phyloP scores from a whole-genome alignment of 2,113 vertebrate species.

The Tyto alba region DNA sequence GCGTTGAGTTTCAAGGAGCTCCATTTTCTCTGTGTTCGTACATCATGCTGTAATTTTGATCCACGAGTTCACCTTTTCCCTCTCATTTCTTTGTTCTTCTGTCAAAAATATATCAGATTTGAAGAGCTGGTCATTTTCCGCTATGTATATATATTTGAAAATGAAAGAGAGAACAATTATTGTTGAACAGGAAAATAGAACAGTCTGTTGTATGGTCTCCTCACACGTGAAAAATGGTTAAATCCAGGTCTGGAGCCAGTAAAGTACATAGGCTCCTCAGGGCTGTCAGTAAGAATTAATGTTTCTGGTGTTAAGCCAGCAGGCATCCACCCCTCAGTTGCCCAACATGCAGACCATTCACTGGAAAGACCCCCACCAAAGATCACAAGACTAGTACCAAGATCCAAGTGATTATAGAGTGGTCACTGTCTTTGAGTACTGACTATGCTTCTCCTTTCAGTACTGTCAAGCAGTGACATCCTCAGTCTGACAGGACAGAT shows the following conservation, averaged over 20 bases:
- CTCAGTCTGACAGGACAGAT: background rate
- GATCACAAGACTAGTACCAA: background rate
- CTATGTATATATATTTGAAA: background rate
- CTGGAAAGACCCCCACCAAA: background rate
- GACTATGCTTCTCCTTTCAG: fast-evolving
- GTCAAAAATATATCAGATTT: background rate
- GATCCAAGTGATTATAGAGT: fast-evolving
- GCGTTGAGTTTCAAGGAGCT: background rate
- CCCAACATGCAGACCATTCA: background rate
- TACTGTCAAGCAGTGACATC: background rate
- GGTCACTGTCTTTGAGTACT: background rate
- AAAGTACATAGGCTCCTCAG: background rate
- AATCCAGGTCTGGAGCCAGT: background rate
- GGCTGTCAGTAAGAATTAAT: background rate
- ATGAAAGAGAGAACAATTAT: background rate
- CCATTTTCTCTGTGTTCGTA: background rate
- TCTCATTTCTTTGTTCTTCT: background rate
- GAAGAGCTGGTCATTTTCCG: background rate
- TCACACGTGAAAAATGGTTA: fast-evolving
- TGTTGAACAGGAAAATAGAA: background rate
- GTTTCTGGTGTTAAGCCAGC: background rate
- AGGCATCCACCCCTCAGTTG: fast-evolving
- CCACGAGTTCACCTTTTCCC: background rate
- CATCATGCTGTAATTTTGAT: background rate
- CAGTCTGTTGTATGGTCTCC: background rate